phyloP scores from a whole-genome alignment of 2,113 vertebrate genomes.

The Phrynosoma platyrhinos region DNA sequence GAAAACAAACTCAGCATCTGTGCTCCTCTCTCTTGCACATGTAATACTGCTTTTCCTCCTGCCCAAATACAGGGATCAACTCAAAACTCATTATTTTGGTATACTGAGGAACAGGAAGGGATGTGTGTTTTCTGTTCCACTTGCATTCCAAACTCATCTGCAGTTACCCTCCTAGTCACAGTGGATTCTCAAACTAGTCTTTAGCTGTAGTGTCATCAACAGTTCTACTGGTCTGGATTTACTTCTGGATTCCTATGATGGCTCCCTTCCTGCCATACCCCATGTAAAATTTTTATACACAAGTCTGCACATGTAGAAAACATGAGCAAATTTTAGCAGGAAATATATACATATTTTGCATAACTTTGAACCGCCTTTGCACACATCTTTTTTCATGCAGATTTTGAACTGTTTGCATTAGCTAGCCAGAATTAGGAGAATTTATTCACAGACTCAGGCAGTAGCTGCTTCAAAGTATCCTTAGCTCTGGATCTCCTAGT shows the following conservation, averaged over 20 bases:
- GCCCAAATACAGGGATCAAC: neutral
- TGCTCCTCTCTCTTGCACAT: too few species aligned
- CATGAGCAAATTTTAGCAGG: neutral
- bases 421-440: neutral
- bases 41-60: neutral
- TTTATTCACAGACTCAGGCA: neutral
- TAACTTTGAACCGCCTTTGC: neutral
- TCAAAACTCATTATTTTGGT: too few species aligned
- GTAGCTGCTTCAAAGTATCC: neutral
- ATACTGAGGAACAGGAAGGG: neutral
- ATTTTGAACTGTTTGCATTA: neutral
- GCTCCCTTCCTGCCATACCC: neutral
- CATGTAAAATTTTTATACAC: neutral
- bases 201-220: neutral
- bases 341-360: neutral
- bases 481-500: too few species aligned
- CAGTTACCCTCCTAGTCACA: neutral
- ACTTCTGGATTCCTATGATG: neutral
- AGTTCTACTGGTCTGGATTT: neutral
- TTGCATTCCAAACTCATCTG: neutral
- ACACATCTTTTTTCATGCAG: neutral
- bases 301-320: neutral
- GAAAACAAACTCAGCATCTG: neutral
- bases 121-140: neutral
- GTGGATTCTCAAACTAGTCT: neutral